Evolutionary conservation across 2,888 invertebrate species (phyloP).

Genomic region (Odontocolon sp.): DNA sequence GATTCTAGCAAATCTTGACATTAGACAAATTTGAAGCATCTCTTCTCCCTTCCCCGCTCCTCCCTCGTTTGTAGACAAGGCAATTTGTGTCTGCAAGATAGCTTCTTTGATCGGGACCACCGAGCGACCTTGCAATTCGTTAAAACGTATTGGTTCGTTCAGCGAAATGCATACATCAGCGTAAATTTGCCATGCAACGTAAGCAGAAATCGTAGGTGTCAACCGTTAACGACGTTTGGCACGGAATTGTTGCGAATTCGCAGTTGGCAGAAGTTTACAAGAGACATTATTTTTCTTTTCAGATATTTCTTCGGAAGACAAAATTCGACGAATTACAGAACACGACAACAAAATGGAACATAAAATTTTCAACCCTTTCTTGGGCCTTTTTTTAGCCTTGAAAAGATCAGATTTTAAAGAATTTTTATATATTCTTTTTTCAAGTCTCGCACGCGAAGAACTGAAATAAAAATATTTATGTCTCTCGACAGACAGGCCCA

Average conservation of each 20-base stretch:
- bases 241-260: constrained; percentile 16
- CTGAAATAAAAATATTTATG: neutral
- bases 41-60: too few relatives aligned
- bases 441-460: constrained; percentile 23
- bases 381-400: too few relatives aligned
- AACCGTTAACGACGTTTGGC: constrained; percentile 41
- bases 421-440: neutral
- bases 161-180: constrained; percentile 24
- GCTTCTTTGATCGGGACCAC: too few relatives aligned
- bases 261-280: constrained; percentile 41
- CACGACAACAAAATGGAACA: too few relatives aligned
- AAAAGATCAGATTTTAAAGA: neutral
- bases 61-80: too few relatives aligned
- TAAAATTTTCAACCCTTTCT: too few relatives aligned
- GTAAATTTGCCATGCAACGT: constrained; percentile 20
- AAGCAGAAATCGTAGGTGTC: constrained; percentile 34
- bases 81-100: neutral
- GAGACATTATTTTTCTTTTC: neutral
- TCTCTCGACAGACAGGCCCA: neutral
- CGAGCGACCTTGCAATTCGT: too few relatives aligned
- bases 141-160: neutral
- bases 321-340: too few relatives aligned
- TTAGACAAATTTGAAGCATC: neutral
- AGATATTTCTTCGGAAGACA: too few relatives aligned
- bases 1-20: neutral